Evolutionary conservation across 2,113 vertebrate species (phyloP), one percentile per base, ranked within the genome.

Genomic region (Cepphus grylle): DNA sequence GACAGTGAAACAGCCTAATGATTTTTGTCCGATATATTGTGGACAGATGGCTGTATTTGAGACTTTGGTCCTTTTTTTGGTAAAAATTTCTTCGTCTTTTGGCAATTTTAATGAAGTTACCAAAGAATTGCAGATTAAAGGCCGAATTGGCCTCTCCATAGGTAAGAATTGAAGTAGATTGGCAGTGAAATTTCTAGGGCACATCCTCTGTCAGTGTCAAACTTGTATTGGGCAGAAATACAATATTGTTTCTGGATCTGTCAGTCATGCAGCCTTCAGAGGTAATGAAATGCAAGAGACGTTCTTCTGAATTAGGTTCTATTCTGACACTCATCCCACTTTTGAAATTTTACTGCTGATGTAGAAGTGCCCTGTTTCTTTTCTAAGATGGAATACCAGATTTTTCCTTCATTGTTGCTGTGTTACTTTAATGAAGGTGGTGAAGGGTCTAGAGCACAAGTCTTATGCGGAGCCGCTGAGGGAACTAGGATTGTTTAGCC

Each of bases 121-220:
- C 5, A 73, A 61, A 38, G 43, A 90, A 85, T 47, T 56, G 18
- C 34, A 69, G 43, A 45, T 90, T 70, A 62, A 81, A 88, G 29
- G 27, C 36, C 49, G 40, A 71, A 49, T 61, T 87, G 29, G 29
- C 7, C 12, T 66, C 6, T 90, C 55, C 14, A 2, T 77, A 62
- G 52, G 34, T 81, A 61, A 79, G 23, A 25, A 78, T 6, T 89
- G 84, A 86, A 81, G 23, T 63, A 67, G 40, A 91, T 43, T 74
- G 40, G n/a, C 85, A 72, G 25, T 94, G 84, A 96, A 96, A 80
- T 95, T 90, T 96, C 90, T 94, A 85, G 89, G 90, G 49, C 93
- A 91, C 12, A 34, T 90, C 56, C 83, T 94, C 70, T 26, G 3
- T 32, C 81, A 61, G 4, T 77, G 67, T 92, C 67, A 76, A 23